A percentile compares a stretch with the other conserved stretches of the same genome.
phyloP scores from a whole-genome alignment of 35 echinoderm and acorn worm species.

The Apostichopus japonicus region DNA sequence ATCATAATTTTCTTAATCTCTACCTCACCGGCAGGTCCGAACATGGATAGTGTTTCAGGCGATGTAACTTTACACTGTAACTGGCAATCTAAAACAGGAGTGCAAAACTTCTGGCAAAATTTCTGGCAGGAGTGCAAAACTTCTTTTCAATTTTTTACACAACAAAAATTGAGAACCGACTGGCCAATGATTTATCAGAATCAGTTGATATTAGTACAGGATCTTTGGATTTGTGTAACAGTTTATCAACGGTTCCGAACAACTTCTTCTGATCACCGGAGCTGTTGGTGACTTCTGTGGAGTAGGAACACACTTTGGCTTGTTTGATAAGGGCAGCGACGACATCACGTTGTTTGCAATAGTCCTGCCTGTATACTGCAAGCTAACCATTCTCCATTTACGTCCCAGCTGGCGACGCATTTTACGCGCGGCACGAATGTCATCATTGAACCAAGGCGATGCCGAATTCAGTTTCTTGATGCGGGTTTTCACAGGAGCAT shows the following conservation, averaged over 20 bases:
- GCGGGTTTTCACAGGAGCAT: neutral
- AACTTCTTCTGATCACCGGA: slow-evolving; percentile 49
- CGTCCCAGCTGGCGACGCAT: slow-evolving; percentile 35
- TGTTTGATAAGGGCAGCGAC: too few species aligned
- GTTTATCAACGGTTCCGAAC: slow-evolving; percentile 29
- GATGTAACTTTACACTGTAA: neutral
- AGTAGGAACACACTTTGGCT: neutral
- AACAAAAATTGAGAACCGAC: neutral
- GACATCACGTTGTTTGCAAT: slow-evolving; percentile 9
- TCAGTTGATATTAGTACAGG: neutral
- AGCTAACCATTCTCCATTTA: slow-evolving; percentile 26
- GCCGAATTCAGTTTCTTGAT: neutral
- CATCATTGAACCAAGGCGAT: slow-evolving; percentile 26
- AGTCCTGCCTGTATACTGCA: slow-evolving; percentile 49
- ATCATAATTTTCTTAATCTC: slow-evolving; percentile 46
- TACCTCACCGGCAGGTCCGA: neutral
- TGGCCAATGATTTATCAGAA: neutral
- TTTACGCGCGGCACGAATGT: slow-evolving; percentile 32
- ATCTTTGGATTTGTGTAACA: neutral
- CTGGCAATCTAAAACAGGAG: neutral
- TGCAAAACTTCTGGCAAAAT: neutral
- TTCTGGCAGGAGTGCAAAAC: neutral
- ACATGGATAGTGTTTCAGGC: neutral
- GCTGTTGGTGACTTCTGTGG: neutral
- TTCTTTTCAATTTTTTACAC: neutral